Conservation (phyloP, 2,888 invertebrate genomes). For the Ornithoptera alexandrae region DNA sequence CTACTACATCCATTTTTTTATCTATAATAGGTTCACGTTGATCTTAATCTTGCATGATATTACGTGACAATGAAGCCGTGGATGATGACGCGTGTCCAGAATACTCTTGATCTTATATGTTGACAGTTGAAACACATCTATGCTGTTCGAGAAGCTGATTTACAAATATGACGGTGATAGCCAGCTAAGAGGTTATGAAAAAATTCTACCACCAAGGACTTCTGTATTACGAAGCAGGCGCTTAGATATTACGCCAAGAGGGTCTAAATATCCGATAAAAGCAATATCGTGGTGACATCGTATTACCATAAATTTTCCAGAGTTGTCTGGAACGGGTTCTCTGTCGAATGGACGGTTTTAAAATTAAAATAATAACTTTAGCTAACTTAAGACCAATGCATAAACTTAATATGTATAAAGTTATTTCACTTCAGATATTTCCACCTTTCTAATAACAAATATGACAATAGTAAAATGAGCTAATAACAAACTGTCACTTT, state of each 20-base stretch:
- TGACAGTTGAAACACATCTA: too few species aligned
- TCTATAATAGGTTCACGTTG: too few species aligned
- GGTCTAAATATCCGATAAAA: background rate
- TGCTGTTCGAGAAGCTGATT: too few species aligned
- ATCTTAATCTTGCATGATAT: too few species aligned
- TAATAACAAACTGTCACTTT: background rate
- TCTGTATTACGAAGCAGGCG: background rate
- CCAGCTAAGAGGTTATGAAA: too few species aligned
- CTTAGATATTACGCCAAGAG: too few species aligned
- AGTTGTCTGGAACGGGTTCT: constrained; percentile 10
- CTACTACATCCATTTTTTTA: too few species aligned
- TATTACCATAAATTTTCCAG: constrained; percentile 30
- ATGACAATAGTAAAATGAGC: background rate
- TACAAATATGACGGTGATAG: too few species aligned
- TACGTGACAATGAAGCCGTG: too few species aligned
- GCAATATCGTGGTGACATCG: background rate
- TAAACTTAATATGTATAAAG: background rate
- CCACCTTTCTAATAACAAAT: background rate
- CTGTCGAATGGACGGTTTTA: constrained; percentile 9
- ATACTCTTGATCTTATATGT: too few species aligned
- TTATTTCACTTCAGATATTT: background rate
- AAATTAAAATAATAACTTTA: constrained; percentile 10
- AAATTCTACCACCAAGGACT: background rate
- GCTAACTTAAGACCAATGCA: constrained; percentile 16
- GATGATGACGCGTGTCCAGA: too few species aligned